A percentile compares a stretch with the other conserved stretches of the same genome.
phyloP scores from a whole-genome alignment of 1,140 invertebrate genomes.

The Drosophila littoralis region DNA sequence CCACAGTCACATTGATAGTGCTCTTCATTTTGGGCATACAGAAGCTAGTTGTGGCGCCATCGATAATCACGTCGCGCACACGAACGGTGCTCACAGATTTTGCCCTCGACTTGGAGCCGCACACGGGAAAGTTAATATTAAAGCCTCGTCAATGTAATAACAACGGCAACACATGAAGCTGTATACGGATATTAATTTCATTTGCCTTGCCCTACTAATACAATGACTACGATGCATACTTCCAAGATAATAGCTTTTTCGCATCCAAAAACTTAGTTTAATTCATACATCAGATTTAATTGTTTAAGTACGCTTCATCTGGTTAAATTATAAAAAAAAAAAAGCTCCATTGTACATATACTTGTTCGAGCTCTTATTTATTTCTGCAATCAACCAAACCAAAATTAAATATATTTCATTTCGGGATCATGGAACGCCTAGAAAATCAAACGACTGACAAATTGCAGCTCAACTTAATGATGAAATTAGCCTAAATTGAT shows the following conservation, averaged over 20 bases:
- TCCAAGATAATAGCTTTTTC: constrained; percentile 21
- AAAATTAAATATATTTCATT: constrained; percentile 44
- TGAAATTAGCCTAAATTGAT: too few species aligned
- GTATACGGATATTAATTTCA: constrained; percentile 27
- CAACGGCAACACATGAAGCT: constrained; percentile 62
- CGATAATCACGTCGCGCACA: constrained; percentile 96
- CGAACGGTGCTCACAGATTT: constrained; percentile 96
- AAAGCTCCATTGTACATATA: constrained; percentile 53
- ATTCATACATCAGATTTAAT: constrained; percentile 28
- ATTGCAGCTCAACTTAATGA: too few species aligned
- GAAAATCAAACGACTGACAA: too few species aligned
- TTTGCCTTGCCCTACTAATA: constrained; percentile 27
- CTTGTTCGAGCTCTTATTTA: constrained; percentile 40
- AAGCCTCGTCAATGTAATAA: constrained; percentile 90
- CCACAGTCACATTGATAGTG: constrained; percentile 92
- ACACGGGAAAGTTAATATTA: constrained; percentile 95
- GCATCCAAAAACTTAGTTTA: constrained; percentile 57
- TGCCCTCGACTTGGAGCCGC: constrained; percentile 94
- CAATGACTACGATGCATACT: constrained; percentile 31
- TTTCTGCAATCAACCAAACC: constrained; percentile 55
- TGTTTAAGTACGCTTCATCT: constrained; percentile 33
- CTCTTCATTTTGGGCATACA: constrained; percentile 97
- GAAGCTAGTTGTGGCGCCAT: constrained; percentile 97
- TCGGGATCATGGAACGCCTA: background rate
- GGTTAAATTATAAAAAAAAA: constrained; percentile 68